Conservation (phyloP, 1,140 invertebrate species). For the Lasioglossum albipes region DNA sequence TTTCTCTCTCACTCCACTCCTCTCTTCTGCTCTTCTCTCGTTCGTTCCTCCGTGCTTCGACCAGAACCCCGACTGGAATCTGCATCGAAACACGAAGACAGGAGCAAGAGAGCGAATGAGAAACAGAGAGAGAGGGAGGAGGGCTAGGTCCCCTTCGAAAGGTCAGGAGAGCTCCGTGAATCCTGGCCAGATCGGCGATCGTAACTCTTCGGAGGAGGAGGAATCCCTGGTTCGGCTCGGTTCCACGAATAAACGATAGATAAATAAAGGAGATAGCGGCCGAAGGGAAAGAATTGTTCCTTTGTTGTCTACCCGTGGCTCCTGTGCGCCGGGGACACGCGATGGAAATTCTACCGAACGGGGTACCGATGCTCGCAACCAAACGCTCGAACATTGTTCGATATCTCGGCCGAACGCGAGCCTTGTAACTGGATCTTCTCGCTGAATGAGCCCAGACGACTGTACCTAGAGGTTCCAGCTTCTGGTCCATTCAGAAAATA, state of each 20-base stretch:
- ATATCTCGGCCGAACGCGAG: too few species aligned
- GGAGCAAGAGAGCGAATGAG: not conserved
- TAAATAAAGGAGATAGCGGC: constrained; percentile 47
- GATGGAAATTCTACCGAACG: constrained; percentile 24
- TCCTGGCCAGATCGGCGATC: constrained; percentile 57
- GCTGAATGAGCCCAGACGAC: too few species aligned
- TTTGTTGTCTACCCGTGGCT: constrained; percentile 47
- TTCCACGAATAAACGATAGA: constrained; percentile 49
- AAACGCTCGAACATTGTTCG: too few species aligned
- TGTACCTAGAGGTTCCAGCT: too few species aligned
- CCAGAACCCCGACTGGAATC: constrained; percentile 48
- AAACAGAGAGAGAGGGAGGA: constrained; percentile 1
- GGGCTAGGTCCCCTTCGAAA: constrained; percentile 40
- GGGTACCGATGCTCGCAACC: not conserved
- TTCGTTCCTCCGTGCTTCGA: constrained; percentile 16
- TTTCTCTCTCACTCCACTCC: not conserved
- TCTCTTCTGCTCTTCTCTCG: not conserved
- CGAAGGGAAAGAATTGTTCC: constrained; percentile 48
- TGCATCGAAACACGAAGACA: not conserved
- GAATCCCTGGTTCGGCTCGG: constrained; percentile 33
- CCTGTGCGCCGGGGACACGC: constrained; percentile 5
- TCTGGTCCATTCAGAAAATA: too few species aligned
- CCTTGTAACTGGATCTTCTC: too few species aligned
- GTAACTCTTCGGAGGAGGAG: constrained; percentile 49
- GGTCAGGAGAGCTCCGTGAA: constrained; percentile 51